Conservation (phyloP, 2,113 vertebrate genomes). For the Rhinolophus ferrumequinum region DNA sequence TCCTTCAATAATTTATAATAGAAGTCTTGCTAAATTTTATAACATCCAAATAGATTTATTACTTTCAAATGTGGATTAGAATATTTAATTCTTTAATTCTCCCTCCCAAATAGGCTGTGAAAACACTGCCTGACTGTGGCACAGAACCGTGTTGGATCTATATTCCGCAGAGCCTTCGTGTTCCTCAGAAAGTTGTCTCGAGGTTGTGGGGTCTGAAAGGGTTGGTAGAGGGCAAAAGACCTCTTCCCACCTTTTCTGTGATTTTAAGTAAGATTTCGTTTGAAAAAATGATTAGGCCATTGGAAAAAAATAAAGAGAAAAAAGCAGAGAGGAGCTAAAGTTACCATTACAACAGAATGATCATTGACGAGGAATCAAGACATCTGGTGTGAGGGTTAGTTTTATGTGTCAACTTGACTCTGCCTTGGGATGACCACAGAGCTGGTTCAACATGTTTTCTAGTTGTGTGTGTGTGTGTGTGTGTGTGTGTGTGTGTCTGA, state of each 20-base stretch:
- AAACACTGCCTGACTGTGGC: background rate
- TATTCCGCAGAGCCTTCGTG: background rate
- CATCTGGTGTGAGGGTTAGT: background rate
- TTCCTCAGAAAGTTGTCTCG: background rate
- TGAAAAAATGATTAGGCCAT: background rate
- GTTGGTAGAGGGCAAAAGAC: background rate
- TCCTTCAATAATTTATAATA: conserved; percentile 43
- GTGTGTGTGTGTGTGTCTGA: background rate
- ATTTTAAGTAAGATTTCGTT: background rate
- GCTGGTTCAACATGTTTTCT: background rate
- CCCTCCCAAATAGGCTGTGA: background rate
- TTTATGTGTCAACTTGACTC: background rate
- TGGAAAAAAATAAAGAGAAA: background rate
- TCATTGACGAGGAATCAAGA: background rate
- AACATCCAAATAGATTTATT: conserved; percentile 33
- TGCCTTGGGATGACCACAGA: background rate
- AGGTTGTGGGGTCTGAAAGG: background rate
- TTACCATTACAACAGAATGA: background rate
- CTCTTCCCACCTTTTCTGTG: background rate
- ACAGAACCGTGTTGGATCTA: background rate
- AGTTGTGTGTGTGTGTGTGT: background rate
- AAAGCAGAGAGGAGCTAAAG: background rate
- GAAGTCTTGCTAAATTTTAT: conserved; percentile 14
- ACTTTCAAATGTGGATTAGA: conserved; percentile 23
- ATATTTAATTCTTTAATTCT: background rate